phyloP scores from a whole-genome alignment of 2,888 invertebrate genomes.

The Gasteruption jaculator region DNA sequence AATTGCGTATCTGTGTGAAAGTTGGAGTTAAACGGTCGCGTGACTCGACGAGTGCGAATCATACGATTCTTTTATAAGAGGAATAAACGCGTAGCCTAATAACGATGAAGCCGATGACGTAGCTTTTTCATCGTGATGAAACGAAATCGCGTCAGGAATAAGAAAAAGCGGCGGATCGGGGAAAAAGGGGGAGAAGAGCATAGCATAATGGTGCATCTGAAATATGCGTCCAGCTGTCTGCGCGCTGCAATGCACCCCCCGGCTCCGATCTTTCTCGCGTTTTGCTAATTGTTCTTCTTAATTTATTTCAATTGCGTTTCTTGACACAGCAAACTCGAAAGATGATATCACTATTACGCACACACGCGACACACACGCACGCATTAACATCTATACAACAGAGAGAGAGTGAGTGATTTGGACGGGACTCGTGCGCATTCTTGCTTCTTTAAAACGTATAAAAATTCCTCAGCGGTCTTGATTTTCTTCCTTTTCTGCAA shows the following conservation, averaged over 20 bases:
- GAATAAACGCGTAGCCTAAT: no score
- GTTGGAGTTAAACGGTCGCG: no score
- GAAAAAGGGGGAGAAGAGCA: conserved; percentile 11
- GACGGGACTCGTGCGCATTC: conserved; percentile 1
- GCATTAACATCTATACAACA: conserved; percentile 5
- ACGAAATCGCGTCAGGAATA: no score
- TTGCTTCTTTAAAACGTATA: no score
- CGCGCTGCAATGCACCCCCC: conserved; percentile 23
- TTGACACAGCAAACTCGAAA: conserved; percentile 27
- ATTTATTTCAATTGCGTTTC: conserved; percentile 43
- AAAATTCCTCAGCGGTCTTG: no score
- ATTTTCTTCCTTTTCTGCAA: conserved; percentile 8
- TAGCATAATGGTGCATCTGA: neutral
- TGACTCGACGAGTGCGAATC: no score
- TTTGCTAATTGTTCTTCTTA: conserved; percentile 41
- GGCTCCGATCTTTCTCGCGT: no score
- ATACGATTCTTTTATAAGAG: no score
- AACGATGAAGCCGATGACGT: no score
- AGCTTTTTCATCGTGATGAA: no score
- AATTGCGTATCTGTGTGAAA: no score
- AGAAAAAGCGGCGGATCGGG: neutral
- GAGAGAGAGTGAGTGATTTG: no score
- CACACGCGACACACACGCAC: neutral
- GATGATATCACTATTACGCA: conserved; percentile 26
- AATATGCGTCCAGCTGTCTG: conserved; percentile 41